Base-by-base conservation (phyloP, 2,888 invertebrate genomes). In the Acleris cristana region DNA sequence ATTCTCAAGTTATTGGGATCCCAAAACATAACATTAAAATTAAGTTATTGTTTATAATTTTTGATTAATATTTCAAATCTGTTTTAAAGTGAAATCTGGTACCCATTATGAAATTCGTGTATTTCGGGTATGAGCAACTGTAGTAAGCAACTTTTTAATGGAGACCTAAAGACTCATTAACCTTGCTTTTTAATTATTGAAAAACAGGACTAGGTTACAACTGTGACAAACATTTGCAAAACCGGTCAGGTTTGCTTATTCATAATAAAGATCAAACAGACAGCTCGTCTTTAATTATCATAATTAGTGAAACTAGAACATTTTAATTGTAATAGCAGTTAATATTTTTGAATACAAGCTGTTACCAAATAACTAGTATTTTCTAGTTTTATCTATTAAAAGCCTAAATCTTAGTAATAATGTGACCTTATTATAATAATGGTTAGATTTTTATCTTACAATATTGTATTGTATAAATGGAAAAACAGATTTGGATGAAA, bases 221-320 rank as follows among this genome's bases (percentile, higher is more conserved):
- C 7, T 16, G 16, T n/a, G 45, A 45, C 7, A 21, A 21, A 19
- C 48, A 21, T 49, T 19, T 2, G 49, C 12, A 49, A n/a, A 18
- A 49, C 19, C 7, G 12, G 49, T 49, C 49, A 49, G 10, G 18
- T 49, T 18, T 18, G 19, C 10, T 48, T 6, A 1, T 10, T 18
- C 49, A 49, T 19, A 49, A 48, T 48, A 45, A 45, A 49, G 18
- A 18, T 49, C 3, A 12, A 19, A 49, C 10, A n/a, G 23, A 21
- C 57, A 26, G 45, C 18, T 57, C 23, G 12, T 21, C 21, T 23
- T 34, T 26, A 57, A 66, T 64, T 64, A 64, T 23, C 16, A 40
- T 60, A 44, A 60, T 65, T 65, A 65, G 19, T 21, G 19, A 30
- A 60, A 60, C 60, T 51, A 12, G 56, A 30, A n/a, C 44, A 52